These are phyloP conservation scores for Megamerina dolium DNA, from an alignment of 2,888 invertebrate genomes.

Conservation along the genomic window DNA sequence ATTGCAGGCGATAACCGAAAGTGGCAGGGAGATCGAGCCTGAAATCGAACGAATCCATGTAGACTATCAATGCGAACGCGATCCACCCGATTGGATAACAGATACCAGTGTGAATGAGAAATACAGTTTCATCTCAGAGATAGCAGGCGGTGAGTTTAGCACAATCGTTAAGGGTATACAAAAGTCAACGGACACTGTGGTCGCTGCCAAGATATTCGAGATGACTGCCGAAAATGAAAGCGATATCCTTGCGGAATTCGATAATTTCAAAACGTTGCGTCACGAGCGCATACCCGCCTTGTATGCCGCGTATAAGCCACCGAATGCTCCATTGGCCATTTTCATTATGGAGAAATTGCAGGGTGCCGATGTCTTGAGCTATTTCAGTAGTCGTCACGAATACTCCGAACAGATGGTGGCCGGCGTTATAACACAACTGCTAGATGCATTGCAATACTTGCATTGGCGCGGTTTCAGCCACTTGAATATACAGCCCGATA, in stretches of 20 bases:
- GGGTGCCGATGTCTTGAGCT: slow-evolving; percentile 87
- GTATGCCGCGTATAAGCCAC: slow-evolving; percentile 64
- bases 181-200: slow-evolving; percentile 65
- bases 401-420: slow-evolving; percentile 92
- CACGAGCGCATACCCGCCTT: slow-evolving; percentile 83
- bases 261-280: slow-evolving; percentile 70
- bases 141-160: slow-evolving; percentile 80
- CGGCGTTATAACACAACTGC: slow-evolving; percentile 74
- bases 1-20: slow-evolving; percentile 78
- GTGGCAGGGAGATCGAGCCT: slow-evolving; percentile 64
- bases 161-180: slow-evolving; percentile 78
- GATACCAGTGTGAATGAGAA: slow-evolving; percentile 64
- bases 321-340: slow-evolving; percentile 62
- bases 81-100: slow-evolving; percentile 67
- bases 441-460: slow-evolving; percentile 88
- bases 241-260: slow-evolving; percentile 72
- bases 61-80: slow-evolving; percentile 69
- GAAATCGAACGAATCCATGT: slow-evolving; percentile 60
- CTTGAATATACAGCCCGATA: slow-evolving; percentile 88
- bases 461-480: slow-evolving; percentile 91
- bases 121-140: slow-evolving; percentile 80
- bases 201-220: slow-evolving; percentile 80
- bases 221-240: slow-evolving; percentile 60
- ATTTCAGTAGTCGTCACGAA: slow-evolving; percentile 79
- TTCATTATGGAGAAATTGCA: slow-evolving; percentile 78